These are phyloP conservation scores for Pentalonia nigronervosa DNA, from an alignment of 1,140 invertebrate species.

Conservation along the genomic window DNA sequence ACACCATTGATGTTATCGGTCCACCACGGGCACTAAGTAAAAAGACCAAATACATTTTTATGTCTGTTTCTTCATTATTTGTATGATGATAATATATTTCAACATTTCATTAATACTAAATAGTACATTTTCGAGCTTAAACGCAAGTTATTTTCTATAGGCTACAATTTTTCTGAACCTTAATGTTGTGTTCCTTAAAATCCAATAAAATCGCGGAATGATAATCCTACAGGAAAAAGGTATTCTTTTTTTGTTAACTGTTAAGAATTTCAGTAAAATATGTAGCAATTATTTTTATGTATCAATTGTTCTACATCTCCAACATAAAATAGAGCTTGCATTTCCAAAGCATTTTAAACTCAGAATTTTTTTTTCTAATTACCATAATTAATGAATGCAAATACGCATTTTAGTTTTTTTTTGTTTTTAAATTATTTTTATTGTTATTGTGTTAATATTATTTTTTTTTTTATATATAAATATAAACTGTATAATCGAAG, in stretches of 20 bases:
- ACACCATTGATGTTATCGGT: conserved; percentile 87
- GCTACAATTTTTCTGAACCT: not conserved
- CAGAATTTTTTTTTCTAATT: not conserved
- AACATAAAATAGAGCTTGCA: not conserved
- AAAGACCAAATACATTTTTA: not conserved
- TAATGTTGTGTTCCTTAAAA: not conserved
- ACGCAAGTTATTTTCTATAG: not conserved
- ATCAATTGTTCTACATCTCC: not conserved
- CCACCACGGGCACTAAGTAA: conserved; percentile 85
- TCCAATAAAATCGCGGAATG: not conserved
- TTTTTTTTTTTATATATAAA: too few species aligned
- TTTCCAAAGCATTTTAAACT: not conserved
- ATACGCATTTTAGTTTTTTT: not conserved
- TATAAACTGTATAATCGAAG: not conserved
- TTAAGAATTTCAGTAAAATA: not conserved
- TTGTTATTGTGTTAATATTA: not conserved
- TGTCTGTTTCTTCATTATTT: not conserved
- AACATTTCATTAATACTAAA: not conserved
- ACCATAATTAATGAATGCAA: not conserved
- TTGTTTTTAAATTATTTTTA: not conserved
- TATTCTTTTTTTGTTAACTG: not conserved
- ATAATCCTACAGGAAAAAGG: not conserved
- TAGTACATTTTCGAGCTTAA: not conserved
- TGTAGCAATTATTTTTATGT: not conserved
- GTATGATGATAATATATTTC: not conserved